These are phyloP conservation scores for Drosophila multiciliata DNA, from an alignment of 2,888 invertebrate genomes.

Conservation along the genomic window DNA sequence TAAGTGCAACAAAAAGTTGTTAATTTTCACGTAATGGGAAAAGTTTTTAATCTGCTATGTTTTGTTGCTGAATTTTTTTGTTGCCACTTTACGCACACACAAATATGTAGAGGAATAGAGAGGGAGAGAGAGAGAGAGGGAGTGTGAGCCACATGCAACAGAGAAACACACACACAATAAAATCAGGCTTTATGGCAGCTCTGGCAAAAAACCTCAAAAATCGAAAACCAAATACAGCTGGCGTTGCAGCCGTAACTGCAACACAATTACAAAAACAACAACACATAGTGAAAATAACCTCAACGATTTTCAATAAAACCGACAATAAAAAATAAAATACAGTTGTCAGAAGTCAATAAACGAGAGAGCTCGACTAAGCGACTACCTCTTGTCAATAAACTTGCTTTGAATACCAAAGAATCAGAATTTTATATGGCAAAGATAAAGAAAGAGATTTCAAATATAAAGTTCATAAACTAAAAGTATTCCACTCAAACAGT, in stretches of 20 bases:
- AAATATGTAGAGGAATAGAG: neutral
- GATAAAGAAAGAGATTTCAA: neutral
- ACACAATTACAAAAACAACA: constrained; percentile 33
- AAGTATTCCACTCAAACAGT: neutral
- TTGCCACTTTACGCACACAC: constrained; percentile 11
- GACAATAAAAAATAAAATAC: constrained; percentile 11
- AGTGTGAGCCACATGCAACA: constrained; percentile 21
- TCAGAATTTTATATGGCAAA: neutral
- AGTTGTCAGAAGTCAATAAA: neutral
- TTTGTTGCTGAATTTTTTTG: constrained; percentile 27
- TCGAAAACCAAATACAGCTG: constrained; percentile 55
- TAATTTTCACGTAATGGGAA: constrained; percentile 80
- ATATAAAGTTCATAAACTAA: neutral
- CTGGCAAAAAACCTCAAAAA: constrained; percentile 53
- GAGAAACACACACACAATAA: constrained; percentile 59
- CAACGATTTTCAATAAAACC: constrained; percentile 49
- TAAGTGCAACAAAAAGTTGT: constrained; percentile 64
- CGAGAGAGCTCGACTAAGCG: constrained; percentile 9
- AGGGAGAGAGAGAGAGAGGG: neutral
- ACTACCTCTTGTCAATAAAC: constrained; percentile 8
- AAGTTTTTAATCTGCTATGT: constrained; percentile 76
- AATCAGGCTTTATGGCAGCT: constrained; percentile 72
- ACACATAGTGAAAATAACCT: constrained; percentile 28
- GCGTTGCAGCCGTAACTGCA: constrained; percentile 45
- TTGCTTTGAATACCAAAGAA: neutral